Evolutionary conservation across 2,797 vertebrate genomes (phyloP).

Genomic region (Myoxocephalus aenaeus): DNA sequence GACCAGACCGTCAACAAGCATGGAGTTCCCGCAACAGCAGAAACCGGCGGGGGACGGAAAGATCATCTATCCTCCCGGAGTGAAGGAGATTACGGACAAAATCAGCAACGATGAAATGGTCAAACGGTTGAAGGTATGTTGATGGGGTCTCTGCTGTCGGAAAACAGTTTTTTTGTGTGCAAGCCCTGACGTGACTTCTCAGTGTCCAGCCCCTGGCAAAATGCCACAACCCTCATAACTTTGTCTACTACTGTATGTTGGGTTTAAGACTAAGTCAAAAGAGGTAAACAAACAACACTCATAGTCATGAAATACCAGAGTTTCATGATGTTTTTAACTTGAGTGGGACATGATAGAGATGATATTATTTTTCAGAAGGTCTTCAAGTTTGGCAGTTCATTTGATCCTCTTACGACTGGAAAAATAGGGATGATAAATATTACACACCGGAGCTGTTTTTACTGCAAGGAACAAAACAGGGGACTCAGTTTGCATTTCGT

Average conservation of each 20-base stretch:
- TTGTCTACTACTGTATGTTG: constrained; percentile 33
- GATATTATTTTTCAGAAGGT: not conserved
- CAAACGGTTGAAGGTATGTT: constrained; percentile 94
- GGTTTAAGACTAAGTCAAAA: not conserved
- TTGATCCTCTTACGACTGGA: not conserved
- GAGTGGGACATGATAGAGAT: not conserved
- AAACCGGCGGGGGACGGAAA: constrained; percentile 90
- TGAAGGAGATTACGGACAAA: constrained; percentile 99
- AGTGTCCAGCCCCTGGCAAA: constrained; percentile 25
- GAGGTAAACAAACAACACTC: constrained; percentile 1
- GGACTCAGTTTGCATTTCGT: not conserved
- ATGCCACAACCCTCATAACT: constrained; percentile 36
- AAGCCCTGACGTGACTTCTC: not conserved
- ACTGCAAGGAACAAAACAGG: constrained; percentile 3
- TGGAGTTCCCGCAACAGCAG: constrained; percentile 97
- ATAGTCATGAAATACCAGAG: not conserved
- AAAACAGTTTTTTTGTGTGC: not conserved
- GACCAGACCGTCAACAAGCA: constrained; percentile 88
- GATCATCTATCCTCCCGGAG: constrained; percentile 95
- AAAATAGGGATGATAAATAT: constrained; percentile 21
- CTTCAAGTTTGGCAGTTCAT: not conserved
- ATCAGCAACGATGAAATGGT: constrained; percentile 99
- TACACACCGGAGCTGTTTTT: constrained; percentile 9
- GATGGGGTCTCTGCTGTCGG: not conserved
- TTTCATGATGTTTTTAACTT: not conserved